Evolutionary conservation across 2,113 vertebrate genomes (phyloP), one percentile per base, ranked within the genome.

Genomic region (Hyla sarda): DNA sequence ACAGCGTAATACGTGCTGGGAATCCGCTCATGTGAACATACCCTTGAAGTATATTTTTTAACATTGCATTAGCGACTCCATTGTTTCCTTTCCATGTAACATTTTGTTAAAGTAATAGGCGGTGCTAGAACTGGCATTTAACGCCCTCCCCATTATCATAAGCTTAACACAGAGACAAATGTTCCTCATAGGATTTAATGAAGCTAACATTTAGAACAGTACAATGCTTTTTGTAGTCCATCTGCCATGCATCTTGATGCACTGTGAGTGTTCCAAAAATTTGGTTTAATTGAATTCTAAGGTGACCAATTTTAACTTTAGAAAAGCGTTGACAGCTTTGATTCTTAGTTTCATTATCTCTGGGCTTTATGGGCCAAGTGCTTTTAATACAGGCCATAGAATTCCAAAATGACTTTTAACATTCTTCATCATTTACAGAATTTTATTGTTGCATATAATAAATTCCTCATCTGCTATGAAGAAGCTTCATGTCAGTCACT

Each of bases 211-310:
- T 71, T 71, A 71, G 32, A 71, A 17, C 67, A 71, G 32, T 41
- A 32, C 19, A 71, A 23, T 23, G 67, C 23, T 23, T 71, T 71
- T 23, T 71, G 32, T 23, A 8, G 2, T 41, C 67, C 67, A 71
- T 71, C 34, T 71, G 67, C 67, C 67, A 41, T 71, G 67, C 19
- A 41, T 71, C 34, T 41, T 41, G 67, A 71, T 71, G 17, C 34
- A 71, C 67, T 71, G 67, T 41, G 34, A 37, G 67, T 71, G 67
- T 37, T 71, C 67, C 67, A 71, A 71, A 71, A 71, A 41, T 37
- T 69, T 21, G 67, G 19, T 37, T 71, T 71, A 71, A 71, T 71
- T 71, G 67, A 71, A 71, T 71, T 19, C 67, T 71, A 71, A 71
- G 67, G 67, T 37, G 67, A 71, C 67, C 34, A 71, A 23, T 41